Conservation (phyloP, 2,797 vertebrate species). For the Cetoscarus ocellatus region DNA sequence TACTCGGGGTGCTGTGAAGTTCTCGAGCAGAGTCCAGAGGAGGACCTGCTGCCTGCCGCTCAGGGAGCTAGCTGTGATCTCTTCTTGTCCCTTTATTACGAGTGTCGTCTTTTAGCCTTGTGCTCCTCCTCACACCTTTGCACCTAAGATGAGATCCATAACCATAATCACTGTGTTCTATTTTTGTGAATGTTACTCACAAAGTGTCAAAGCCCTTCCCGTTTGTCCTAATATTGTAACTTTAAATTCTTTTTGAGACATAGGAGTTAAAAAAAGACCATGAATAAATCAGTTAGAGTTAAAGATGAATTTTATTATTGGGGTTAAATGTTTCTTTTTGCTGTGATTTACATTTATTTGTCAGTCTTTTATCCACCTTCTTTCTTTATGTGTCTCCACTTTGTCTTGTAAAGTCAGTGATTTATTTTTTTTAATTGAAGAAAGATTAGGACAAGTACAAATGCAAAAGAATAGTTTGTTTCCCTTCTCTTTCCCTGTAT, state of each 20-base stretch:
- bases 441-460: slow-evolving; percentile 79
- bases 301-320: slow-evolving; percentile 72
- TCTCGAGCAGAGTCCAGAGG: slow-evolving; percentile 63
- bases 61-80: slow-evolving; percentile 86
- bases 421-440: slow-evolving; percentile 87
- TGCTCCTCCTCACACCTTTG: slow-evolving; percentile 81
- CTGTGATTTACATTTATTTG: slow-evolving; percentile 79
- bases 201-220: slow-evolving; percentile 83
- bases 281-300: slow-evolving; percentile 60
- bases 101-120: slow-evolving; percentile 81
- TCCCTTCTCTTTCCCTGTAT: slow-evolving; percentile 71
- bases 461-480: slow-evolving; percentile 65
- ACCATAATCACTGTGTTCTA: slow-evolving; percentile 89
- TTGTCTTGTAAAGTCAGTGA: slow-evolving; percentile 89
- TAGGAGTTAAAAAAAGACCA: slow-evolving; percentile 63
- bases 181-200: slow-evolving; percentile 92
- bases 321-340: slow-evolving; percentile 77
- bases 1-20: slow-evolving; percentile 70
- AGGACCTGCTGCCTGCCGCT: slow-evolving; percentile 72
- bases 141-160: slow-evolving; percentile 85
- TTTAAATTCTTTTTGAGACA: slow-evolving; percentile 73
- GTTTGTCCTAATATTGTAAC: slow-evolving; percentile 80
- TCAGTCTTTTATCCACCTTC: slow-evolving; percentile 72
- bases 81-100: slow-evolving; percentile 78
- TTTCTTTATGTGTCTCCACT: slow-evolving; percentile 70